These are phyloP conservation scores for Lichenostomus cassidix DNA, from an alignment of 2,113 vertebrate genomes.

Conservation along the genomic window DNA sequence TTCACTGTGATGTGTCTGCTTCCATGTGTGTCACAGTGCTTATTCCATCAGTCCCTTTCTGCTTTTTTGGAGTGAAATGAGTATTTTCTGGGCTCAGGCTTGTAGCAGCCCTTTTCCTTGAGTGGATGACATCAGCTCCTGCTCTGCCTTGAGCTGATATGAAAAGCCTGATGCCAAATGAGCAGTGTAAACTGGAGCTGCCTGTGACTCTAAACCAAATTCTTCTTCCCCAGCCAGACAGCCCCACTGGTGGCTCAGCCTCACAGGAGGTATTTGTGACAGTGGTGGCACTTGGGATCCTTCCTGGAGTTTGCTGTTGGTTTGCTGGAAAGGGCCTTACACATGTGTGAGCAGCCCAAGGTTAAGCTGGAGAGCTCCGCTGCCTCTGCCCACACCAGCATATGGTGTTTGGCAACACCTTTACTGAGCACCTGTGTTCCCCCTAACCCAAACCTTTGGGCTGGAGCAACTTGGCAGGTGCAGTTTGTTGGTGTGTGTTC, in stretches of 20 bases:
- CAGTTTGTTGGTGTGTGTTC: neutral
- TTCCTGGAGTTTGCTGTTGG: neutral
- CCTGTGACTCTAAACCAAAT: neutral
- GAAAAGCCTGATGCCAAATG: neutral
- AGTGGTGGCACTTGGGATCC: neutral
- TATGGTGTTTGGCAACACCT: neutral
- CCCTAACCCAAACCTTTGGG: neutral
- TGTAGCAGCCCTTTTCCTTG: neutral
- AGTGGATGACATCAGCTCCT: neutral
- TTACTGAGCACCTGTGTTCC: neutral
- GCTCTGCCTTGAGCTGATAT: neutral
- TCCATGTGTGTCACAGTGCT: neutral
- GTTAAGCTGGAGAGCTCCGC: neutral
- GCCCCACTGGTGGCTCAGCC: rapidly evolving
- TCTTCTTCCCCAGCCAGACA: neutral
- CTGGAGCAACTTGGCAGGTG: neutral
- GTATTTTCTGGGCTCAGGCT: neutral
- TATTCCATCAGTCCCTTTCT: neutral
- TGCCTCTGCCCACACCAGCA: neutral
- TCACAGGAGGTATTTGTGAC: rapidly evolving
- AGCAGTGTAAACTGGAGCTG: neutral
- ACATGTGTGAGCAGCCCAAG: neutral
- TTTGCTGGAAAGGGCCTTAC: neutral
- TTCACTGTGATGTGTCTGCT: neutral
- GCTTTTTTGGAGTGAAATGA: neutral